Conservation (phyloP, 2,113 vertebrate genomes). For the Camarhynchus parvulus region DNA sequence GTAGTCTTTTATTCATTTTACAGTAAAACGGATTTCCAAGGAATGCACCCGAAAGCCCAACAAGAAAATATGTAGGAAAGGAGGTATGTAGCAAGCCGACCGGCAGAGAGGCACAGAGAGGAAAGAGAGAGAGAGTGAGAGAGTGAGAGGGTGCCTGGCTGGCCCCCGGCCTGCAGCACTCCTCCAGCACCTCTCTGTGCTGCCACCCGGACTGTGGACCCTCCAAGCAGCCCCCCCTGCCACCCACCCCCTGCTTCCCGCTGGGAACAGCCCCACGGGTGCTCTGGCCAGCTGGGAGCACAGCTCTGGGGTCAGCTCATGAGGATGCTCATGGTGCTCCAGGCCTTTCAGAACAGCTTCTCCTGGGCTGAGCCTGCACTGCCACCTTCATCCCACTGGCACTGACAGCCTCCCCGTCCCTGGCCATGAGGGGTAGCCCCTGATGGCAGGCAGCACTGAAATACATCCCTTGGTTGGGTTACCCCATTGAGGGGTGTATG, state of each 20-base stretch:
- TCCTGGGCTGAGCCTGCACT: neutral
- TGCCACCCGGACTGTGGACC: neutral
- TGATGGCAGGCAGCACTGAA: neutral
- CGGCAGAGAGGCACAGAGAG: conserved; percentile 81
- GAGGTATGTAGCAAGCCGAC: conserved; percentile 96
- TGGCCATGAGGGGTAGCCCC: neutral
- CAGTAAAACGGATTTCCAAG: conserved; percentile 99
- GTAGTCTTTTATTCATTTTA: conserved; percentile 99
- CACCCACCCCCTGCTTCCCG: neutral
- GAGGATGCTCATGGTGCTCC: neutral
- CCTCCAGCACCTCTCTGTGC: conserved; percentile 47
- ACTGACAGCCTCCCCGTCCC: neutral
- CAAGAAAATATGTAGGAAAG: conserved; percentile 99
- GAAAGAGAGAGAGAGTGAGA: conserved; percentile 76
- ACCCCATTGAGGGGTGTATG: rapidly evolving
- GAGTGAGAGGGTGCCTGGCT: conserved; percentile 69
- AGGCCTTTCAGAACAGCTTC: conserved; percentile 54
- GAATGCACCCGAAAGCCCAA: conserved; percentile 99
- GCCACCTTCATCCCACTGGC: neutral
- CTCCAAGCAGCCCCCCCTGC: neutral
- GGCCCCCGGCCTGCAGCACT: neutral
- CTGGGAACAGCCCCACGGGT: neutral
- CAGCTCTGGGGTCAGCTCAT: neutral
- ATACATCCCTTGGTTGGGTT: neutral
- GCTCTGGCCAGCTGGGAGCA: neutral